A percentile compares a stretch with the other conserved stretches of the same genome.
Evolutionary conservation across 2,888 invertebrate species (phyloP).

Genomic region (Isoperla grammatica): DNA sequence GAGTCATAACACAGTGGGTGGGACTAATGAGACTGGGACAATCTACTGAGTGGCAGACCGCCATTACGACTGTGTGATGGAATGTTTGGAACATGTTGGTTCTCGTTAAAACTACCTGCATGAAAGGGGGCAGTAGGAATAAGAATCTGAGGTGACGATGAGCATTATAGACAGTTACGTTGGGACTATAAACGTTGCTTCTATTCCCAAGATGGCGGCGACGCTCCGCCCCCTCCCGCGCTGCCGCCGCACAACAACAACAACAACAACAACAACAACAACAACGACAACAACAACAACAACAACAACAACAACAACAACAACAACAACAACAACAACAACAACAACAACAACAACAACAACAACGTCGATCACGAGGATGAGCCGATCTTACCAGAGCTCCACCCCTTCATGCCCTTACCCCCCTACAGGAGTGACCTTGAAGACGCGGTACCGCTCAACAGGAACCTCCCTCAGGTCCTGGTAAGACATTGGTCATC

Average conservation of each 20-base stretch:
- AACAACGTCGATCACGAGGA: not conserved
- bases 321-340: not conserved
- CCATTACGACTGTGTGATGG: too few species aligned
- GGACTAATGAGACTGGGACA: too few species aligned
- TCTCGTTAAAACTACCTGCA: too few species aligned
- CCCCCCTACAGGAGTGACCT: constrained; percentile 12
- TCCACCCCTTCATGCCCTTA: constrained; percentile 5
- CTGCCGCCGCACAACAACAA: not conserved
- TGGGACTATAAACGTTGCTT: too few species aligned
- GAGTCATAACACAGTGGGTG: too few species aligned
- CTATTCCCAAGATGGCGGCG: not conserved
- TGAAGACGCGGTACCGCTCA: constrained; percentile 27
- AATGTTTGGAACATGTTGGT: too few species aligned
- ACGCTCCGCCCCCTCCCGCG: not conserved
- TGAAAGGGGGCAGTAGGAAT: too few species aligned
- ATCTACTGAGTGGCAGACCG: too few species aligned
- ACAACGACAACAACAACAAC: not conserved
- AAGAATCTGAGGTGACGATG: too few species aligned
- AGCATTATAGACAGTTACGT: too few species aligned
- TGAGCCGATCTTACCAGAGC: not conserved
- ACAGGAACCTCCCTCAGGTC: constrained; percentile 26
- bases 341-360: not conserved
- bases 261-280: not conserved
- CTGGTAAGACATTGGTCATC: too few species aligned
- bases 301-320: not conserved